Evolutionary conservation across 2,888 invertebrate species (phyloP).

Genomic region (Cantharis flavilabris): DNA sequence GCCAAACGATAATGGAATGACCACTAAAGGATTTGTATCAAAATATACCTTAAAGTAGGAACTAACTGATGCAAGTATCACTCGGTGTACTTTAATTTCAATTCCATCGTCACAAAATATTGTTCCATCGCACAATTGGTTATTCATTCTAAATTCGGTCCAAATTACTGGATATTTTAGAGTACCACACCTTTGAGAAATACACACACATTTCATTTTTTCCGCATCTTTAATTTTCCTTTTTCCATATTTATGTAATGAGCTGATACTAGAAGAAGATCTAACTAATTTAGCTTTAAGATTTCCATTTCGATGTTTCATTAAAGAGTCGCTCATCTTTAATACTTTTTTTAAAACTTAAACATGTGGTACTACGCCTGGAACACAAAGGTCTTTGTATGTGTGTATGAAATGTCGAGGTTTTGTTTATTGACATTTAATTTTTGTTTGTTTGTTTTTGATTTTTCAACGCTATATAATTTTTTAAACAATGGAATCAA

Average conservation of each 20-base stretch:
- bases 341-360: conserved; percentile 16
- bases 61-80: conserved; percentile 72
- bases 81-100: conserved; percentile 69
- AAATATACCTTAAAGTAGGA: conserved; percentile 66
- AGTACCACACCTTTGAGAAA: conserved; percentile 63
- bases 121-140: conserved; percentile 72
- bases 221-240: conserved; percentile 42
- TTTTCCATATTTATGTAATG: conserved; percentile 13
- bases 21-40: neutral
- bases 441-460: conserved; percentile 9
- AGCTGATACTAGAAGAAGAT: conserved; percentile 18
- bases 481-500: neutral
- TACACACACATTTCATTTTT: conserved; percentile 63
- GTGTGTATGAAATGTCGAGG: conserved; percentile 27
- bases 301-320: conserved; percentile 36
- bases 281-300: conserved; percentile 33
- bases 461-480: neutral
- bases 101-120: conserved; percentile 67
- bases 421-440: conserved; percentile 23
- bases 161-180: conserved; percentile 70
- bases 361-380: conserved; percentile 35
- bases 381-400: conserved; percentile 18
- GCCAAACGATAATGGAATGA: neutral
- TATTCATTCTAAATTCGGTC: conserved; percentile 68
- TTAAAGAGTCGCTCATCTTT: conserved; percentile 33